phyloP scores from a whole-genome alignment of 2,888 invertebrate species.

The Celastrina argiolus region DNA sequence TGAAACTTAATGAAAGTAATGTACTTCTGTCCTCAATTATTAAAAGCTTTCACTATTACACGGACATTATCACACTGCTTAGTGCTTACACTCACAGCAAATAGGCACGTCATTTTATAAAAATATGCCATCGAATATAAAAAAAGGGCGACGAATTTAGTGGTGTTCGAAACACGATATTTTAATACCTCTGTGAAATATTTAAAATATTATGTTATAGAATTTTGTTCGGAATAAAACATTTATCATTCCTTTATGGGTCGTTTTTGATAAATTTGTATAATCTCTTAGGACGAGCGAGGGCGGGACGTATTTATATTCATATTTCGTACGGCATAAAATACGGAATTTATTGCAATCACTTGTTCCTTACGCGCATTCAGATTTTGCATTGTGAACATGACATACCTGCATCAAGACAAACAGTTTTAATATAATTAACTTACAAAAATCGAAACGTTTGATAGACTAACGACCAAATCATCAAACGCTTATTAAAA shows the following conservation, averaged over 20 bases:
- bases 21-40: not conserved
- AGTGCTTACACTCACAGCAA: no score
- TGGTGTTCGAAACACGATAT: not conserved
- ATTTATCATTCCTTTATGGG: not conserved
- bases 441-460: not conserved
- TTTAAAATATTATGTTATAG: not conserved
- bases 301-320: not conserved
- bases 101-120: no score
- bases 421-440: not conserved
- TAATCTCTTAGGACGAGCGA: not conserved
- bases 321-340: not conserved
- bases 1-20: not conserved
- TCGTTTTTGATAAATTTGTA: slow-evolving; percentile 5
- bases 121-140: not conserved
- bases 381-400: not conserved
- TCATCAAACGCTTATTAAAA: not conserved
- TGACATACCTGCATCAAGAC: slow-evolving; percentile 16
- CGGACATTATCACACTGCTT: not conserved
- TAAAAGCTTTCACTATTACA: not conserved
- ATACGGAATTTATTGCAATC: not conserved
- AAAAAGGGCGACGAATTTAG: not conserved
- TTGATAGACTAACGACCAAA: not conserved
- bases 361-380: slow-evolving; percentile 11
- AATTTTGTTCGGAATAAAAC: not conserved
- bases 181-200: not conserved